Percentiles rank a stretch among this genome's conserved stretches.
Evolutionary conservation across 2,888 invertebrate genomes (phyloP).

Genomic region (Synergus itoensis): DNA sequence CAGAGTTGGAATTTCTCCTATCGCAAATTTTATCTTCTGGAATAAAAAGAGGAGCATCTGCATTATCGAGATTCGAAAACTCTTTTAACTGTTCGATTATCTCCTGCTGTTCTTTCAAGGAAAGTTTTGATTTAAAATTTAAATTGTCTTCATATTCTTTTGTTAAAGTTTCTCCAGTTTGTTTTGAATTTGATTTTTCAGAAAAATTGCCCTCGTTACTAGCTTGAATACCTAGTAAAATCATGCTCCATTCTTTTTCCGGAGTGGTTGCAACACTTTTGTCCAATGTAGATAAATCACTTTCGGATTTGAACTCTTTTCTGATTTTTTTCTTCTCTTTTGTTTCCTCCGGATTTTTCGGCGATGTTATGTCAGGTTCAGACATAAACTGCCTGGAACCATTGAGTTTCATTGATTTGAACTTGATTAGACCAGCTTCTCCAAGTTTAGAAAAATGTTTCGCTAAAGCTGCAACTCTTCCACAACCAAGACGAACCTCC

Average conservation of each 20-base stretch:
- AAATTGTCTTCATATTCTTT: slow-evolving; percentile 39
- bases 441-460: slow-evolving; percentile 82
- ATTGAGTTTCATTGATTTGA: slow-evolving; percentile 65
- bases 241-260: slow-evolving; percentile 69
- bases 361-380: slow-evolving; percentile 74
- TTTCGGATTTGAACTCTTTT: slow-evolving; percentile 70
- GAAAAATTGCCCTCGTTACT: slow-evolving; percentile 56
- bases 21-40: slow-evolving; percentile 57
- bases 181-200: slow-evolving; percentile 35
- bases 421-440: slow-evolving; percentile 73
- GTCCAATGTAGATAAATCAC: slow-evolving; percentile 64
- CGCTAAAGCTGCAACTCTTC: slow-evolving; percentile 85
- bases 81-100: slow-evolving; percentile 73
- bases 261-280: slow-evolving; percentile 63
- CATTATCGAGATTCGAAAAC: slow-evolving; percentile 72
- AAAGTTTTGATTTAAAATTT: slow-evolving; percentile 62
- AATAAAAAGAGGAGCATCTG: slow-evolving; percentile 66
- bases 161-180: neutral
- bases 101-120: slow-evolving; percentile 68
- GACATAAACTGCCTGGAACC: slow-evolving; percentile 70
- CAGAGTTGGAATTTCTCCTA: slow-evolving; percentile 47
- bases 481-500: slow-evolving; percentile 84
- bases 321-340: slow-evolving; percentile 38
- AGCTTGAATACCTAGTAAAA: slow-evolving; percentile 68
- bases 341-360: slow-evolving; percentile 55